A percentile compares a stretch with the other conserved stretches of the same genome.
phyloP scores from a whole-genome alignment of 1,140 invertebrate genomes.

The Ephestia elutella region DNA sequence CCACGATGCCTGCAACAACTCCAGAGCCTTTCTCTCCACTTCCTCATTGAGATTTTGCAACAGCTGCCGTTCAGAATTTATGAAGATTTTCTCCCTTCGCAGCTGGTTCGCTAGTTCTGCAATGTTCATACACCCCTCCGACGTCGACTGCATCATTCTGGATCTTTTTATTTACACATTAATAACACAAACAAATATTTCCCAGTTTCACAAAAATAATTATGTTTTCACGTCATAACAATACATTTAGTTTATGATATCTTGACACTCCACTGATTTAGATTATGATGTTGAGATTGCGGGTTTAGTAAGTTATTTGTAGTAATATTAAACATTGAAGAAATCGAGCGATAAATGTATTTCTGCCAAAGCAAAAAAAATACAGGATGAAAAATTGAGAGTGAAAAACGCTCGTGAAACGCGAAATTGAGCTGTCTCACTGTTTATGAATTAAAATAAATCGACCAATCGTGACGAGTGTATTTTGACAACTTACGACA shows the following conservation, averaged over 20 bases:
- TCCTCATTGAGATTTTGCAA: slow-evolving; percentile 69
- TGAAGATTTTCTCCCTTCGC: slow-evolving; percentile 67
- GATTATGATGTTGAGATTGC: not conserved
- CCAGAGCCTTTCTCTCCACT: slow-evolving; percentile 59
- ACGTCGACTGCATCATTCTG: slow-evolving; percentile 67
- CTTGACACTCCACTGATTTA: not conserved
- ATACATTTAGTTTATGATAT: not conserved
- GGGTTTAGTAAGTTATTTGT: not conserved
- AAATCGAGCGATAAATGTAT: not conserved
- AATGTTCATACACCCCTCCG: slow-evolving; percentile 68
- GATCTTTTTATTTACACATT: slow-evolving; percentile 24
- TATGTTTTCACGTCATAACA: slow-evolving; percentile 18
- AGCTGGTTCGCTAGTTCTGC: slow-evolving; percentile 67
- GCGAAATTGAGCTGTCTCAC: not conserved
- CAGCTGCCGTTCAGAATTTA: slow-evolving; percentile 67
- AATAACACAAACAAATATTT: slow-evolving; percentile 39
- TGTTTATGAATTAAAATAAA: not conserved
- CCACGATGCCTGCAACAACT: slow-evolving; percentile 85
- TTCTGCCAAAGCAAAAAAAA: not conserved
- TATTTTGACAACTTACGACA: not conserved
- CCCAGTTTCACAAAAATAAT: slow-evolving; percentile 25
- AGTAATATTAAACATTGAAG: not conserved
- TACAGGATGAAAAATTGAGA: not conserved
- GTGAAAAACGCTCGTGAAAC: not conserved
- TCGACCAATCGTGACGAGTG: not conserved